Evolutionary conservation across 2,113 vertebrate species (phyloP), one percentile per base, ranked within the genome.

Genomic region (Pomatostomus ruficeps): DNA sequence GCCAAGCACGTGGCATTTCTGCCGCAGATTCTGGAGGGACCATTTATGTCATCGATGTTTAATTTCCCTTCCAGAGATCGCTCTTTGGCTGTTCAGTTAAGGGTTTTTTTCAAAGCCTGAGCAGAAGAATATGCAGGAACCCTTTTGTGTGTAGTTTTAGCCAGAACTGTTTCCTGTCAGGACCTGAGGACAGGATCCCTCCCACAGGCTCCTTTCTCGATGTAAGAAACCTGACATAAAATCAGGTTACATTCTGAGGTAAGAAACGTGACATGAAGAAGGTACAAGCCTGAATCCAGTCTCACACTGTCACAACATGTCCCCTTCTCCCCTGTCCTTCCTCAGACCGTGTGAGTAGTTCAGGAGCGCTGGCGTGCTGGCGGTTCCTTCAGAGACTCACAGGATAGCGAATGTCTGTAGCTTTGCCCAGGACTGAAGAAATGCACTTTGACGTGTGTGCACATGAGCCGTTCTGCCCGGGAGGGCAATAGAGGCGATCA

Each of bases 381-480:
- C 40, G 62, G 1, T 67, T 49, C 48, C 51, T 67, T 81, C 28
- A 51, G 42, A 80, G n/a, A 21, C 17, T 79, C 26, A 21, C 25
- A 76, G 18, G 17, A 36, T n/a, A 14, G 25, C 2, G 0, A 17
- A 29, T 46, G 19, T 51, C 31, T 52, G 22, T 81, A 45, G 51
- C 38, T 76, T 89, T 85, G 40, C 51, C 23, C 35, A 36, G 63
- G 25, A 29, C 67, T 76, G 14, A 54, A 36, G 38, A 63, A 52
- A 14, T 52, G 54, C 31, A 17, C 36, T 59, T 58, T 1, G 6
- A 15, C 0, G 0, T 10, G 12, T 21, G 7, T 45, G 3, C 43
- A 55, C 70, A 2, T 2, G 13, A 25, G 12, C 17, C 52, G 12
- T 49, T 84, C 72, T 62, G 29, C 38, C 35, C 74, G 73, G 45